Base-by-base conservation (phyloP, 2,113 vertebrate genomes). In the Aleadryas rufinucha region DNA sequence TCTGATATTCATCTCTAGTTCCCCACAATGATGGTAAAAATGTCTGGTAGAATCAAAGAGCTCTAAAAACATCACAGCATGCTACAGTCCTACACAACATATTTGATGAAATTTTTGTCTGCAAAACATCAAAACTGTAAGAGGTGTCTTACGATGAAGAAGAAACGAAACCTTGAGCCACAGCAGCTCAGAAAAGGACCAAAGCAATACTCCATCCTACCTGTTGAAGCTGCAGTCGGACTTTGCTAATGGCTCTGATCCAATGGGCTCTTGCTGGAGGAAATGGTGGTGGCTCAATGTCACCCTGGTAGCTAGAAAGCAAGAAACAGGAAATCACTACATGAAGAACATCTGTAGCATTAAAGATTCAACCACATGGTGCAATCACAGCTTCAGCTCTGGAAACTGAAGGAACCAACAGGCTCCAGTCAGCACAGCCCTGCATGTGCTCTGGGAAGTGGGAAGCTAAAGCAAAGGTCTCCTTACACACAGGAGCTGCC, bases 211-310 rank as follows among this genome's bases (percentile, higher is more conserved):
- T 65, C 53, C 77, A 90, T 76, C 98, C 95, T 99, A 99, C 99
- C 99, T 99, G 98, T 35, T 99, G 98, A 49, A 99, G 98, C 82
- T 97, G 99, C 92, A 99, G 97, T 91, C 99, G 98, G 90, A 99
- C 99, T 99, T 99, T 99, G 97, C 97, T 99, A 92, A 99, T 99
- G 84, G 98, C 99, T 98, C 99, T 99, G 88, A 99, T 98, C 99
- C 99, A 99, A 16, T 93, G 98, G 17, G 98, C 97, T 98, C 98
- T 98, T 37, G 99, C 98, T 47, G 98, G 98, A 39, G 99, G 98
- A 97, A 99, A 99, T 0, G 98, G 98, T 7, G 98, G 98, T 18
- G 97, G 96, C 30, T 97, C 98, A 0, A 78, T 93, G 84, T 99
- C 98, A 76, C 97, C 88, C 7, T 87, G 96, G 94, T 83, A 92